Percentiles rank a stretch among this genome's conserved stretches.
Evolutionary conservation across 2,113 vertebrate species (phyloP).

Genomic region (Rhegmatorhina hoffmannsi): DNA sequence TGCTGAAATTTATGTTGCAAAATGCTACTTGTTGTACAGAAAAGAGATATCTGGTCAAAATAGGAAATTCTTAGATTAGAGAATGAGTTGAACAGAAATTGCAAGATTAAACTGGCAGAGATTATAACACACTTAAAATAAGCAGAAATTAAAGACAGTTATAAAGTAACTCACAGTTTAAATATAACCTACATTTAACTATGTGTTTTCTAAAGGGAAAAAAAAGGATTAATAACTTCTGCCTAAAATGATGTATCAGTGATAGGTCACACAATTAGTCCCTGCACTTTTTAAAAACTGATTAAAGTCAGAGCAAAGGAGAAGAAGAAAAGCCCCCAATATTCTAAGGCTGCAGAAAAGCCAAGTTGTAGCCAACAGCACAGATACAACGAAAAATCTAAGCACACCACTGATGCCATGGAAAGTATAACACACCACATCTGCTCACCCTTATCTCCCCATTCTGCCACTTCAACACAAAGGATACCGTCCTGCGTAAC

Average conservation of each 20-base stretch:
- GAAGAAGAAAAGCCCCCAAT: not conserved
- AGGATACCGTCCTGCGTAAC: conserved; percentile 96
- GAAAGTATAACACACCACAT: not conserved
- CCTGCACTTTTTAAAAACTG: fast-evolving
- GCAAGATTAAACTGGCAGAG: not conserved
- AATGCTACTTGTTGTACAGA: not conserved
- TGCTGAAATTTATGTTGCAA: not conserved
- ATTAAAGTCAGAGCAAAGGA: not conserved
- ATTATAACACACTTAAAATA: not conserved
- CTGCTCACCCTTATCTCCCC: not conserved
- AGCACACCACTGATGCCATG: not conserved
- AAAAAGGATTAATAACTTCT: not conserved
- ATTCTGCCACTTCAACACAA: conserved; percentile 1
- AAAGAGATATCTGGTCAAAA: not conserved
- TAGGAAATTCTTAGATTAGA: not conserved
- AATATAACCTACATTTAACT: not conserved
- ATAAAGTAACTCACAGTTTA: not conserved
- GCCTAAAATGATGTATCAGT: not conserved
- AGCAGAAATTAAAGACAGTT: not conserved
- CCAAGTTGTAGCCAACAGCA: not conserved
- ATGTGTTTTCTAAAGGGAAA: not conserved
- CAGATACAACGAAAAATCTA: not conserved
- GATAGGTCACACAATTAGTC: not conserved
- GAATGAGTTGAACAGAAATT: not conserved
- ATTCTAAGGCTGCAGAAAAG: not conserved